Base-by-base conservation (phyloP, 2,113 vertebrate species). In the Hemibagrus wyckioides region DNA sequence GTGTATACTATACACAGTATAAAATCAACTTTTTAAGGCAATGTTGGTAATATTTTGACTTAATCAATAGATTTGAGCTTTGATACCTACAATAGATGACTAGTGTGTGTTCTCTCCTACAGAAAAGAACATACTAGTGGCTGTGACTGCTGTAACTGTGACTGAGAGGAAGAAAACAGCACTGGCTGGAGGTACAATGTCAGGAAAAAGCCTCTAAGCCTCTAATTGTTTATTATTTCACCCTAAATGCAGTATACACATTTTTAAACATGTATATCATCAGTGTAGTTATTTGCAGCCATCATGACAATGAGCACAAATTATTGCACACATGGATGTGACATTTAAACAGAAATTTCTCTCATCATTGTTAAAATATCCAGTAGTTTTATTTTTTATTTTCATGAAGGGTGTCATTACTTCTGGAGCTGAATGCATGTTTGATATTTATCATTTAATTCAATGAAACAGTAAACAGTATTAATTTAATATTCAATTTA, bases 181-280 rank as follows among this genome's bases (percentile, higher is more conserved):
- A 23, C 82, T 95, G 85, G 94, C 92, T 63, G 95, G 93, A 90
- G 95, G 95, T 95, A 80, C 90, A 93, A 89, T 33, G 15, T 25
- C 8, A 33, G 36, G 11, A 15, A 61, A 30, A 30, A 33, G 50
- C 52, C n/a, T 80, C 2, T 52, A 8, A 6, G 23, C 73, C n/a
- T n/a, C n/a, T 63, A 48, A 44, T 14, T 52, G 28, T 23, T 67
- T 19, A 2, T 39, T 10, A 44, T 44, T 75, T 75, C 23, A 75
- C 28, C 23, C 44, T 41, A 75, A 75, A 75, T 13, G 8, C 8
- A 44, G 9, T 25, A 33, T 41, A 73, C 50, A 56, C 4, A 84
- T 11, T 28, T 71, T 69, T 69, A 39, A 39, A 33, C 30, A 33
- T 67, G n/a, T 67, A 30, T 17, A 2, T 67, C 5, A 69, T 36